Evolutionary conservation across 2,797 vertebrate genomes (phyloP).

Genomic region (Aldrovandia affinis): DNA sequence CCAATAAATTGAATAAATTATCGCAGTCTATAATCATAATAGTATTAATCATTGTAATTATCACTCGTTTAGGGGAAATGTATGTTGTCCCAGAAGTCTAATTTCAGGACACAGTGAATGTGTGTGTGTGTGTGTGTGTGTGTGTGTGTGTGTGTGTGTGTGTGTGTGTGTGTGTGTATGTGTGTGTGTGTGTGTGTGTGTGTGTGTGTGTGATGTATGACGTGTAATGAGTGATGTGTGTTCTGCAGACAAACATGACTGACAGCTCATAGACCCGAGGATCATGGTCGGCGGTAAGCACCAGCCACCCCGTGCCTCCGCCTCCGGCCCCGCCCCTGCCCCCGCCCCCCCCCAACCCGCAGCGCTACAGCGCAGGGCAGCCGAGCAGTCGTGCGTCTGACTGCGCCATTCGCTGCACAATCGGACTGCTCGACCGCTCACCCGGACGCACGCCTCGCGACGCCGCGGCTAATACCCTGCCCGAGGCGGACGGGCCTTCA

Average conservation of each 20-base stretch:
- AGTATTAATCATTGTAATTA: too few relatives aligned
- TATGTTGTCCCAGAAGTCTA: too few relatives aligned
- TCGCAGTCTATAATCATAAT: too few relatives aligned
- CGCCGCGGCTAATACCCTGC: background rate
- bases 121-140: too few relatives aligned
- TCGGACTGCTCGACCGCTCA: background rate
- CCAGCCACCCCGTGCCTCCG: background rate
- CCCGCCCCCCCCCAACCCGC: background rate
- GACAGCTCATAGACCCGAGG: background rate
- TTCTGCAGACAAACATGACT: background rate
- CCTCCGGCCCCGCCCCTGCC: background rate
- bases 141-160: background rate
- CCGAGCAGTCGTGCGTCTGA: background rate
- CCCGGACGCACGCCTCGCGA: background rate
- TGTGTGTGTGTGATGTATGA: constrained; percentile 33
- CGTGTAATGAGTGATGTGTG: constrained; percentile 27
- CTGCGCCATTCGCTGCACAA: background rate
- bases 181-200: constrained; percentile 20
- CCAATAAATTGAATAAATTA: too few relatives aligned
- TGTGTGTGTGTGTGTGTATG: background rate
- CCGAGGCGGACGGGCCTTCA: background rate
- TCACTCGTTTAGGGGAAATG: too few relatives aligned
- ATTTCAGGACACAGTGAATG: too few relatives aligned
- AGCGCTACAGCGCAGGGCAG: background rate
- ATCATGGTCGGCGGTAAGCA: background rate